Base-by-base conservation (phyloP, 2,113 vertebrate species). In the Thymallus thymallus region DNA sequence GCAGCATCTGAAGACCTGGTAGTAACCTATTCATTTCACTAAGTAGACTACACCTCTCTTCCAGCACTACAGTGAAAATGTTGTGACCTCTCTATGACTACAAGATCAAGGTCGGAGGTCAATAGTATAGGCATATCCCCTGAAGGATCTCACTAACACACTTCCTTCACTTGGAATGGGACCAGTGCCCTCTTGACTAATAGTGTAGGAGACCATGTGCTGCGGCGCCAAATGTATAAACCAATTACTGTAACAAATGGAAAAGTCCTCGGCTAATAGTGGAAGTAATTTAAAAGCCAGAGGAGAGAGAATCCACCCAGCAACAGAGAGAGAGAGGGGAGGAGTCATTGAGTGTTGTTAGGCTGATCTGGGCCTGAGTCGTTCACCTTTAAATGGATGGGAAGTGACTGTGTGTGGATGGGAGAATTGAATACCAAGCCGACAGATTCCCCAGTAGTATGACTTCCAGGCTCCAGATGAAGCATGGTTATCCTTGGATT, bases 261-360 rank as follows among this genome's bases (percentile, higher is more conserved):
- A 88, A 70, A 76, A 83, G 77, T 81, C 71, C 76, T 78, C 77
- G 32, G 46, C 82, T 89, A 88, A 89, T 86, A 82, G 75, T 64
- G 16, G 64, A 73, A 72, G 79, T 81, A 81, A 88, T 90, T 80
- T 87, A 51, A 84, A 86, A 87, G 85, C 78, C 75, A 72, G 51
- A 61, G 87, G 81, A 80, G 69, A 48, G 62, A 68, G 78, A 76
- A 71, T 74, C 0, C 6, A 9, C 23, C 23, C 48, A 12, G 9
- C 45, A 46, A 22, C 16, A 74, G 78, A 71, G 9, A 10, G 3
- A 32, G 82, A 77, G 71, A 74, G 3, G 32, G 80, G 73, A 70
- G n/a, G 76, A 70, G 82, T 83, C 84, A 86, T 89, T 87, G 88
- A 73, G 65, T 81, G 82, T 92, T 91, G 88, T 90, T 88, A 91